Base-by-base conservation (phyloP, 2,113 vertebrate species). In the Dermatemys mawii region DNA sequence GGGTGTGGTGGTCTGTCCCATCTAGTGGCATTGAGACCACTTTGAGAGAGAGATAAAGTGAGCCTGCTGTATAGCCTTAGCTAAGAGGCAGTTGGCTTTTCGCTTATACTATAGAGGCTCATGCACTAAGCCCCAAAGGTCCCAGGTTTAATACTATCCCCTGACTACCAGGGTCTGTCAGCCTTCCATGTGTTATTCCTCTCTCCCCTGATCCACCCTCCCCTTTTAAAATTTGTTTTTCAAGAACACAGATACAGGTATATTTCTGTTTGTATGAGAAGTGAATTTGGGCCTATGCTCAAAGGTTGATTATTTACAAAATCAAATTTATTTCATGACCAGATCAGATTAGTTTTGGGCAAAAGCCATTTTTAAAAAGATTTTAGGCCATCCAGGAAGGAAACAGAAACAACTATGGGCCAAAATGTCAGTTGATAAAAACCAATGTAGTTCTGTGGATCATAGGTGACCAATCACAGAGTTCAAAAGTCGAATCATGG, bases 321-420 rank as follows among this genome's bases (percentile, higher is more conserved):
- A 86, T 89, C 29, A 86, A 81, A 94, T 92, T 83, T 86, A 48
- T n/a, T 51, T 86, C 46, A 78, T 54, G 38, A 92, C 48, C 49
- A 90, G 93, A 92, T 90, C 84, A 87, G 95, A 93, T 94, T 75
- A 90, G 19, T 92, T 92, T 81, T 88, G 57, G n/a, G 10, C 35
- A 94, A 83, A 91, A 88, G 75, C 41, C 70, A 38, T 88, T 90
- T 93, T 93, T 88, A 78, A 91, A 84, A 73, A 60, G 22, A 86
- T 89, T 97, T 93, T 88, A 87, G 32, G 48, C 84, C 92, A 93
- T 96, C 92, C 95, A 63, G 83, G 95, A 81, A 88, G 93, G 87
- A 95, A 94, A 86, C 24, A 75, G 67, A 88, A 83, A 63, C 90
- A 82, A 84, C 85, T 93, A 73, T 91, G 78, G 86, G 79, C 24